A percentile compares a stretch with the other conserved stretches of the same genome.
These are phyloP conservation scores for Grapholita molesta DNA, from an alignment of 1,140 invertebrate species.

Conservation along the genomic window DNA sequence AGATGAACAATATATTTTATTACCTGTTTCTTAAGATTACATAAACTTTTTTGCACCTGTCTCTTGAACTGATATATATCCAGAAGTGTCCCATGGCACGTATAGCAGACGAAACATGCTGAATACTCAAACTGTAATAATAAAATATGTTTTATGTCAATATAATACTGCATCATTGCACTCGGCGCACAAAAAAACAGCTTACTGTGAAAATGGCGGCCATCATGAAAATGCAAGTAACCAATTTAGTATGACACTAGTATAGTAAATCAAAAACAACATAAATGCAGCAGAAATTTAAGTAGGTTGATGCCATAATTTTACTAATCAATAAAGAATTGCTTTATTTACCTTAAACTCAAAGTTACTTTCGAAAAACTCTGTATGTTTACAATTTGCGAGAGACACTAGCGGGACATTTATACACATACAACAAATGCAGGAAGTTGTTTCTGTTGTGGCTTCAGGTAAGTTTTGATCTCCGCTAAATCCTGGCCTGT, in stretches of 20 bases:
- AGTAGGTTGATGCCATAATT: not conserved
- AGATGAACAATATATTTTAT: no score
- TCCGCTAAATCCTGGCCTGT: not conserved
- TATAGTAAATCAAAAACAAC: constrained; percentile 24
- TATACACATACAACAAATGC: not conserved
- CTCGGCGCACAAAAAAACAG: no score
- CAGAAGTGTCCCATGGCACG: constrained; percentile 36
- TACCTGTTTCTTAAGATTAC: constrained; percentile 33
- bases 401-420: not conserved
- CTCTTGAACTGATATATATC: constrained; percentile 38
- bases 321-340: not conserved
- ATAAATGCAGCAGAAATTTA: not conserved
- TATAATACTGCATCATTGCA: no score
- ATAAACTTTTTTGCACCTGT: constrained; percentile 30
- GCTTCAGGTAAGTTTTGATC: not conserved
- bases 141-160: no score
- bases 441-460: not conserved
- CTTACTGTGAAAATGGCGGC: constrained; percentile 16
- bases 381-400: not conserved
- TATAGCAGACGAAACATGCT: constrained; percentile 27
- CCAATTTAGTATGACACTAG: constrained; percentile 35
- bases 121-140: constrained; percentile 31
- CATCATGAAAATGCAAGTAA: constrained; percentile 32
- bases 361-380: not conserved
- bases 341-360: not conserved